A percentile compares a stretch with the other conserved stretches of the same genome.
Conservation (phyloP, 2,113 vertebrate species). For the Neolamprologus hecqui region DNA sequence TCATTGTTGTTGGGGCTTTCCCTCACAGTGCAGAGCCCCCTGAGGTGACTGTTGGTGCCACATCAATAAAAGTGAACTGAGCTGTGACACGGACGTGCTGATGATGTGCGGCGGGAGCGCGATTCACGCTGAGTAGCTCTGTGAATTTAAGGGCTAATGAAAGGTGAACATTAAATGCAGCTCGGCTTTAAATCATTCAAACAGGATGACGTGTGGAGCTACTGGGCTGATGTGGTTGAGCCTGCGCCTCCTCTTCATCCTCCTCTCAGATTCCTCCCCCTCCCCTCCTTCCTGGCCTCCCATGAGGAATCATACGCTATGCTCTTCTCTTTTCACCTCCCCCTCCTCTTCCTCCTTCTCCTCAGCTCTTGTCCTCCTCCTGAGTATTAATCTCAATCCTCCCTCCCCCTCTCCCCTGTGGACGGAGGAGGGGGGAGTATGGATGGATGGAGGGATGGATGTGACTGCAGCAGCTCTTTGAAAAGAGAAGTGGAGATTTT, state of each 20-base stretch:
- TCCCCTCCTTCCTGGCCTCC: constrained; percentile 2
- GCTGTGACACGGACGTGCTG: not conserved
- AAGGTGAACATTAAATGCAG: not conserved
- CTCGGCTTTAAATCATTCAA: not conserved
- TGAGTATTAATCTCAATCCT: constrained; percentile 20
- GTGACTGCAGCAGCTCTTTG: constrained; percentile 11
- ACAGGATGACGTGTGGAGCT: not conserved
- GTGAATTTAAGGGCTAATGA: not conserved
- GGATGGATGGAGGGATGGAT: constrained; percentile 11
- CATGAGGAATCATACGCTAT: constrained; percentile 40
- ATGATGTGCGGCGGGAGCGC: not conserved
- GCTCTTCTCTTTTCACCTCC: constrained; percentile 19
- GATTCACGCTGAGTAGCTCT: not conserved
- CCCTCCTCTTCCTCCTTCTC: not conserved
- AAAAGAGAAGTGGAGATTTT: constrained; percentile 26
- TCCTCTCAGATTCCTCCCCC: not conserved
- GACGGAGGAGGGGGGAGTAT: not conserved
- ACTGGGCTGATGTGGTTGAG: not conserved
- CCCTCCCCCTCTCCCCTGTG: not conserved
- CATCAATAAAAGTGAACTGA: not conserved
- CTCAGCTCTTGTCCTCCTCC: not conserved
- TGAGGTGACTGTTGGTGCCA: not conserved
- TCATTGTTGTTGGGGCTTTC: not conserved
- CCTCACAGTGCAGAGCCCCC: not conserved
- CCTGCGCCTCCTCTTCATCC: not conserved